Conservation (phyloP, 2,888 invertebrate species). For the Heliothis peltigera region DNA sequence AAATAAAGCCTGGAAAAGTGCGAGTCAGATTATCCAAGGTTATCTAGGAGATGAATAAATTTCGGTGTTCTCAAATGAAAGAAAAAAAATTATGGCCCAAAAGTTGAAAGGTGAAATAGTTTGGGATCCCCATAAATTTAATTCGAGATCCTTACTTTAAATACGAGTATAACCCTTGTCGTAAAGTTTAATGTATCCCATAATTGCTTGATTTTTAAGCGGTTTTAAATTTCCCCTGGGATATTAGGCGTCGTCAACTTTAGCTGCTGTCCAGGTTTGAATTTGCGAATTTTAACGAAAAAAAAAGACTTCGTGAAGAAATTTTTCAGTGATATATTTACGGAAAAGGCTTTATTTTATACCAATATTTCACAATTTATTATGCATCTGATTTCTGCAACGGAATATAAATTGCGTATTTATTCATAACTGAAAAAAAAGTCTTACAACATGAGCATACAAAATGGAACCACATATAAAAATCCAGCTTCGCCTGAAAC, state of each 20-base stretch:
- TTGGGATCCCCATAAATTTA: slow-evolving; percentile 28
- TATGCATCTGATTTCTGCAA: too few species aligned
- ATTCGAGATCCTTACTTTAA: slow-evolving; percentile 42
- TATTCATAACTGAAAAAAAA: too few species aligned
- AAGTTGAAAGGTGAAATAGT: slow-evolving; percentile 43
- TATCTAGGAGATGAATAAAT: slow-evolving; percentile 57
- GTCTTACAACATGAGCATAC: too few species aligned
- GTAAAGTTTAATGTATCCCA: slow-evolving; percentile 50
- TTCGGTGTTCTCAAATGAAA: slow-evolving; percentile 30
- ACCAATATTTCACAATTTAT: too few species aligned
- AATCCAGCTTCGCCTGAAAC: not conserved
- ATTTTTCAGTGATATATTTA: slow-evolving; percentile 16
- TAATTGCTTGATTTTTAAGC: slow-evolving; percentile 57
- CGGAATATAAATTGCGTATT: too few species aligned
- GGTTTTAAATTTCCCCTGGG: slow-evolving; percentile 49
- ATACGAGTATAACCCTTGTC: slow-evolving; percentile 27
- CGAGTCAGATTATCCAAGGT: slow-evolving; percentile 53
- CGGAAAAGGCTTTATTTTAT: not conserved
- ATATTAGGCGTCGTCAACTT: slow-evolving; percentile 44
- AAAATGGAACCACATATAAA: too few species aligned
- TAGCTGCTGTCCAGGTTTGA: slow-evolving; percentile 35
- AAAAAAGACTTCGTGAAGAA: slow-evolving; percentile 31
- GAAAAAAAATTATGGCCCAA: slow-evolving; percentile 25
- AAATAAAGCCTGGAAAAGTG: slow-evolving; percentile 63
- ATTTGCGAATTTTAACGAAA: slow-evolving; percentile 46